phyloP scores from a whole-genome alignment of 2,113 vertebrate species.

The Nyctereutes procyonoides region DNA sequence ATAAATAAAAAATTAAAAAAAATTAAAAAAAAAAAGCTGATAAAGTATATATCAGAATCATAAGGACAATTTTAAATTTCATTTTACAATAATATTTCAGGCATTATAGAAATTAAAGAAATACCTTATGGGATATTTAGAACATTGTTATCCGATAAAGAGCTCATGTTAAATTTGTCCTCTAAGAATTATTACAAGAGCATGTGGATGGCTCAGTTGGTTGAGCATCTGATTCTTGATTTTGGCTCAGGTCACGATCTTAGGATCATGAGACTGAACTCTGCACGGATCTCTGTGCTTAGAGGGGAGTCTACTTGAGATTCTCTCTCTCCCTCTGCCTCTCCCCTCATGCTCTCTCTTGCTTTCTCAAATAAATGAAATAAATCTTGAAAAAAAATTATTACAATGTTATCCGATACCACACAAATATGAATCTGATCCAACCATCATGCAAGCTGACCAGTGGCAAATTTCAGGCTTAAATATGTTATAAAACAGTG shows the following conservation, averaged over 20 bases:
- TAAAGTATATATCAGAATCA: background rate
- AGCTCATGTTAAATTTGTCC: constrained; percentile 29
- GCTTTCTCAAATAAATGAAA: background rate
- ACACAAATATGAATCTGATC: background rate
- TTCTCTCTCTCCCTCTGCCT: background rate
- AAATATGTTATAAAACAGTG: background rate
- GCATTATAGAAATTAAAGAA: background rate
- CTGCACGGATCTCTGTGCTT: background rate
- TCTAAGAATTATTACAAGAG: background rate
- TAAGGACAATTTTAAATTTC: background rate
- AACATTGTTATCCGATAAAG: background rate
- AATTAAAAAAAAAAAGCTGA: too few relatives aligned
- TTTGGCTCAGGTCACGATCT: background rate
- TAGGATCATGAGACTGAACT: background rate
- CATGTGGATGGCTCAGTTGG: background rate
- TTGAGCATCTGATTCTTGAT: background rate
- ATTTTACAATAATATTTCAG: constrained; percentile 32
- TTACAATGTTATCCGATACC: background rate
- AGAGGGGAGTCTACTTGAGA: background rate
- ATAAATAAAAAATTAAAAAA: too few relatives aligned
- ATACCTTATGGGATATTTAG: background rate
- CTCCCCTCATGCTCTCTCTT: background rate
- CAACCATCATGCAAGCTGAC: background rate
- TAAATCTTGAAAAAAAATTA: background rate
- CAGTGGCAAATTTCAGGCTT: background rate